Evolutionary conservation across 2,797 vertebrate genomes (phyloP), one percentile per base, ranked within the genome.

Genomic region (Galagoides demidoff): DNA sequence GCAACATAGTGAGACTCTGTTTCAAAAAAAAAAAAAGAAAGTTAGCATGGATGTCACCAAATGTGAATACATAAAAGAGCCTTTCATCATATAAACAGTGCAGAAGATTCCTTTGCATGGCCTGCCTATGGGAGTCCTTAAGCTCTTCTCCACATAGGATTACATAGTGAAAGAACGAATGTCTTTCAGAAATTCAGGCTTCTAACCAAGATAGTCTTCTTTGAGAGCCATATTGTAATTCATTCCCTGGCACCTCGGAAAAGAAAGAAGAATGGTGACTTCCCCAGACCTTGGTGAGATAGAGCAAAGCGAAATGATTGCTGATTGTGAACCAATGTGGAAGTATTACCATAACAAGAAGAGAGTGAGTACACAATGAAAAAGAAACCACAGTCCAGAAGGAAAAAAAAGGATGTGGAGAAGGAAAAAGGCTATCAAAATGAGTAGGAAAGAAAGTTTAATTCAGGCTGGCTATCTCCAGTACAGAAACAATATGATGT

Each of bases 151-250:
- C 78, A 77, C 66, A 27, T 5, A 81, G 23, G 27, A 76, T 64
- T 39, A 59, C 61, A 76, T 43, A 83, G 52, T 64, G 61, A 85
- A 94, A 92, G 64, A 49, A 92, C 59, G 43, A 5, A 68, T 34
- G 14, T 76, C 70, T 83, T 96, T 94, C 55, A 85, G 25, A 92
- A 95, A 92, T 39, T 31, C 70, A 57, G 84, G 49, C 8, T 94
- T 96, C 45, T 77, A 81, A 76, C 16, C 52, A 94, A 94, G 79
- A 83, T 19, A 19, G 68, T 71, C 79, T 71, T 73, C 68, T 95
- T 71, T 94, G 68, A 66, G 59, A 92, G 52, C 5, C 90, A 34
- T 83, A 86, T 64, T 43, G 39, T 52, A 59, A 86, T 81, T 68
- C 14, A 59, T 57, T 91, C 52, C 34, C 59, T 55, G n/a, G 45